Base-by-base conservation (phyloP, 2,888 invertebrate species). In the Amorpha juglandis region DNA sequence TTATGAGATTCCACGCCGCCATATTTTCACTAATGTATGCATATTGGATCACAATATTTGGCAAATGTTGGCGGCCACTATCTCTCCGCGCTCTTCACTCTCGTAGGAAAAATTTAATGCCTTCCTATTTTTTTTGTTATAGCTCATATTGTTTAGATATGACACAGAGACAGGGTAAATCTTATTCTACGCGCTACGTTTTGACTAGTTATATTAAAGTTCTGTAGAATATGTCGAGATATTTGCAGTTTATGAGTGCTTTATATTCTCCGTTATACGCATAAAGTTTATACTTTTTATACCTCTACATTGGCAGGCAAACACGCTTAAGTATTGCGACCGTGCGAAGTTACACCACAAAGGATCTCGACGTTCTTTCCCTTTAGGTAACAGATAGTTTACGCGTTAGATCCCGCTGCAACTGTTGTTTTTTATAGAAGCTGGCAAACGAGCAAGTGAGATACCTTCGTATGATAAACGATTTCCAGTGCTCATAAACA, bases 11-110 rank as follows among this genome's bases (percentile, higher is more conserved):
- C 58, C 42, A 42, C 58, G 19, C 58, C 58, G 42, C 19, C 58
- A 38, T 58, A 58, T 58, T 42, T 55, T 58, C 19, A 42, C 38
- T 58, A 58, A 58, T 58, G 58, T 58, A 58, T 58, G 38, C 58
- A 58, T 58, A 58, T 58, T 58, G 58, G 58, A 58, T 58, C 58
- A 58, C 58, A 58, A 58, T 58, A 42, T 58, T 58, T 42, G 58
- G 58, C 58, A 58, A 58, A 58, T 38, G 42, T 58, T 58, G 55
- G 58, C 42, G 42, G n/a, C 55, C 38, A 58, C 55, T 16, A 55
- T 55, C 9, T 33, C n/a, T 58, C 58, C 11, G 38, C 19, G 19
- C 38, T 19, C 19, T 6, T 58, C 42, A 19, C 19, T 11, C 42
- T 19, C 4, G 19, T 9, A 52, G 4, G n/a, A 19, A 38, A 58